These are phyloP conservation scores for Stercorarius parasiticus DNA, from an alignment of 2,113 vertebrate species.

Conservation along the genomic window DNA sequence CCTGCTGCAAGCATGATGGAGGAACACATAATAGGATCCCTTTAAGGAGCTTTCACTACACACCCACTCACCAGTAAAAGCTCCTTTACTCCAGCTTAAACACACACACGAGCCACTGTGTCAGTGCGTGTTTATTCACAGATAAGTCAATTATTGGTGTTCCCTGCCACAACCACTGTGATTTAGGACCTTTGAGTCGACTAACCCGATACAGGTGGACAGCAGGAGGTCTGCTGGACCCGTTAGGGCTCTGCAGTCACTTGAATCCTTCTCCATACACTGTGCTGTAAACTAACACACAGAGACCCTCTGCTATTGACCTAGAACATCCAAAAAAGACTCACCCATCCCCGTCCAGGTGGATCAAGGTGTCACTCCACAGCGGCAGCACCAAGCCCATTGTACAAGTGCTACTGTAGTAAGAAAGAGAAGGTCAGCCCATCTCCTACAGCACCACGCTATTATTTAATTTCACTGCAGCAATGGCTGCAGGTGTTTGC, in stretches of 20 bases:
- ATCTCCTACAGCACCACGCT: neutral
- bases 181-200: neutral
- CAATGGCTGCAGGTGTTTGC: neutral
- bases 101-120: slow-evolving; percentile 37
- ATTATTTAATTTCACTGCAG: neutral
- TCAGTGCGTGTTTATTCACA: slow-evolving; percentile 5
- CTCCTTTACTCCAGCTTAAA: slow-evolving; percentile 60
- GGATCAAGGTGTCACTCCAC: slow-evolving; percentile 97
- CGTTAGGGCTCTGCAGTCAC: neutral
- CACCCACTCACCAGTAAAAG: slow-evolving; percentile 53
- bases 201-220: neutral
- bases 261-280: neutral
- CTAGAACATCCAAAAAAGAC: neutral
- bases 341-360: slow-evolving; percentile 99
- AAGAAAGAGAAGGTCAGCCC: slow-evolving; percentile 38
- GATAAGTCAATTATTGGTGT: slow-evolving; percentile 47
- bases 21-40: slow-evolving; percentile 54
- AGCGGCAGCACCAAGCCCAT: slow-evolving; percentile 95
- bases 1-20: neutral
- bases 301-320: neutral
- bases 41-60: slow-evolving; percentile 60
- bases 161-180: neutral
- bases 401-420: slow-evolving; percentile 83
- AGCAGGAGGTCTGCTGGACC: neutral
- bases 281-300: neutral